Conservation (phyloP, 2,888 invertebrate genomes). For the Hirudinaria manillensis region DNA sequence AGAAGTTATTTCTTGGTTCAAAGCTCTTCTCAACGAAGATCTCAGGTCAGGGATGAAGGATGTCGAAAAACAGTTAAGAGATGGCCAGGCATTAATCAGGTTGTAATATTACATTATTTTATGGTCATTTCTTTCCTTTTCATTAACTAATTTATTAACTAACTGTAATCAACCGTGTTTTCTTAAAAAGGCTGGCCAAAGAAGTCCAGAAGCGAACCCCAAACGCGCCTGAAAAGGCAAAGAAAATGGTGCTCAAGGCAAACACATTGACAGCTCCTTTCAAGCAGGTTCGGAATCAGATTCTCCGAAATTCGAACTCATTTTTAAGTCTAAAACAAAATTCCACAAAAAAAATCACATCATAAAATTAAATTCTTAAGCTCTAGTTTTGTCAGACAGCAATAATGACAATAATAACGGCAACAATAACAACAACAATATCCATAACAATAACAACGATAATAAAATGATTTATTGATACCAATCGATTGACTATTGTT, state of each 20-base stretch:
- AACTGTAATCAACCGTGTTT: background rate
- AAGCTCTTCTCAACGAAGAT: conserved; percentile 73
- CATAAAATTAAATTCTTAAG: no score
- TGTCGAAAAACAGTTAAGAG: conserved; percentile 48
- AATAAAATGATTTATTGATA: no score
- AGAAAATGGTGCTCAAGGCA: conserved; percentile 43
- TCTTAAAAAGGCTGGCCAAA: conserved; percentile 44
- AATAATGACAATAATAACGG: background rate
- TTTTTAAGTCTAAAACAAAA: no score
- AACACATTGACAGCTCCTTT: conserved; percentile 47
- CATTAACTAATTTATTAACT: background rate
- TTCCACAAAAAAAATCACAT: no score
- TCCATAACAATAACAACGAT: no score
- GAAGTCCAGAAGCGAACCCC: conserved; percentile 46
- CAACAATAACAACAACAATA: background rate
- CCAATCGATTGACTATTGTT: no score
- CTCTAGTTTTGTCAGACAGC: background rate
- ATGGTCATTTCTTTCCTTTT: background rate
- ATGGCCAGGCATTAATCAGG: conserved; percentile 49
- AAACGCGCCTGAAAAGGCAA: conserved; percentile 44
- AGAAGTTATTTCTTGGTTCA: conserved; percentile 88
- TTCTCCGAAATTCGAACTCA: no score
- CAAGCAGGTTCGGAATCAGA: conserved; percentile 46
- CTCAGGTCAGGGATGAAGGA: conserved; percentile 74
- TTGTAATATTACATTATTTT: conserved; percentile 39